Conservation (phyloP, 2,888 invertebrate genomes). For the Drosophila eohydei region DNA sequence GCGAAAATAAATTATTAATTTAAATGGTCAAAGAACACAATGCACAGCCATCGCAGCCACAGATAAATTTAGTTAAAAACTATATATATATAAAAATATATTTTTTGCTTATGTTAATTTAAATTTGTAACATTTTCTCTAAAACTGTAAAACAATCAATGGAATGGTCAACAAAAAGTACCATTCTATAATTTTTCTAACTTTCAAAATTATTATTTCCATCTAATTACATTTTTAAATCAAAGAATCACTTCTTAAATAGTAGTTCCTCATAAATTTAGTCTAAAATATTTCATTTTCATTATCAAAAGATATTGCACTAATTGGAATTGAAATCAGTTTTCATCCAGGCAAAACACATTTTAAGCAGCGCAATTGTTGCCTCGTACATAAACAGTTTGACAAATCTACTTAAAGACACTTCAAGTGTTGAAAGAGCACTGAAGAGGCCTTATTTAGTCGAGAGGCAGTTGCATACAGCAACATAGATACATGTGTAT, state of each 20-base stretch:
- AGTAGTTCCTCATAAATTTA: neutral
- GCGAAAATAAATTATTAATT: neutral
- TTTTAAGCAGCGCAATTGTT: constrained; percentile 12
- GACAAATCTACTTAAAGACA: constrained; percentile 46
- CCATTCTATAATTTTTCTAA: neutral
- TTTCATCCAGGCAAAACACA: neutral
- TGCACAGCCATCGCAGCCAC: too few species aligned
- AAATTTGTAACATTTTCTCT: too few species aligned
- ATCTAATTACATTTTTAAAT: neutral
- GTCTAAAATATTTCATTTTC: neutral
- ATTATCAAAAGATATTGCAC: neutral
- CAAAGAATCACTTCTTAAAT: neutral
- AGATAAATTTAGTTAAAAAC: too few species aligned
- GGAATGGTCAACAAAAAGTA: too few species aligned
- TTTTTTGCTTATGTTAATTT: too few species aligned
- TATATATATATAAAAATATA: too few species aligned
- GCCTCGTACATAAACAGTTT: neutral
- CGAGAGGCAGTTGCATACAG: constrained; percentile 46
- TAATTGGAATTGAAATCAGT: constrained; percentile 24
- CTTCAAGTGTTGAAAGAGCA: constrained; percentile 71
- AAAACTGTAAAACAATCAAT: too few species aligned
- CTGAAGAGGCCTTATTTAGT: constrained; percentile 44
- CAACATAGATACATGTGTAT: constrained; percentile 19
- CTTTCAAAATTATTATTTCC: neutral
- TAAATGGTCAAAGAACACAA: too few species aligned